Conservation (phyloP, 1,140 invertebrate species). For the Tetragonula clypearis region DNA sequence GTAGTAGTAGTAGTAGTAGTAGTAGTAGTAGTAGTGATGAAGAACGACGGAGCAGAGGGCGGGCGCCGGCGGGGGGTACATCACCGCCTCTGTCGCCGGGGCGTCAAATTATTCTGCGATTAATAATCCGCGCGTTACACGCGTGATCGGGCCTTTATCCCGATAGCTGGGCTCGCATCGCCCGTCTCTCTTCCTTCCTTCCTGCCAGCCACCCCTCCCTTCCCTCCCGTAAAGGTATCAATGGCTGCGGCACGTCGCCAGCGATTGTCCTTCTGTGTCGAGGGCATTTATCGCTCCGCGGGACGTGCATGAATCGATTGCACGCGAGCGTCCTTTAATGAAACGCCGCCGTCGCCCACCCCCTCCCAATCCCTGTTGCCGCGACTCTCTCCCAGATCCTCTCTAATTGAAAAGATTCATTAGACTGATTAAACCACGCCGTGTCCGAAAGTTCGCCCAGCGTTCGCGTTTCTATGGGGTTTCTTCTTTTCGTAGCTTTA, state of each 20-base stretch:
- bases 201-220: conserved; percentile 42
- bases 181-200: conserved; percentile 62
- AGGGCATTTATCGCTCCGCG: conserved; percentile 64
- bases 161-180: conserved; percentile 38
- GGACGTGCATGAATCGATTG: conserved; percentile 59
- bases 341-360: conserved; percentile 13
- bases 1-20: conserved; percentile 16
- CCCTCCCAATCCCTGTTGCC: no score
- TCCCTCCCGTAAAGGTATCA: conserved; percentile 51
- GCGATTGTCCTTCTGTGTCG: conserved; percentile 64
- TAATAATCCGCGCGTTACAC: conserved; percentile 81
- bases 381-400: no score
- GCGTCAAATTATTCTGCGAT: conserved; percentile 80
- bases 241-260: conserved; percentile 60
- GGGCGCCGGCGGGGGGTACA: conserved; percentile 43
- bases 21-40: conserved; percentile 39
- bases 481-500: not conserved
- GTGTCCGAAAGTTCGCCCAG: not conserved
- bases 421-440: conserved; percentile 3
- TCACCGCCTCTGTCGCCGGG: conserved; percentile 60
- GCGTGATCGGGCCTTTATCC: conserved; percentile 79
- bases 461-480: not conserved
- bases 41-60: conserved; percentile 46
- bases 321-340: conserved; percentile 62
- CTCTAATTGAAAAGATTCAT: conserved; percentile 41